Evolutionary conservation across 1,140 invertebrate genomes (phyloP).

Genomic region (Drosophila kurseongensis): DNA sequence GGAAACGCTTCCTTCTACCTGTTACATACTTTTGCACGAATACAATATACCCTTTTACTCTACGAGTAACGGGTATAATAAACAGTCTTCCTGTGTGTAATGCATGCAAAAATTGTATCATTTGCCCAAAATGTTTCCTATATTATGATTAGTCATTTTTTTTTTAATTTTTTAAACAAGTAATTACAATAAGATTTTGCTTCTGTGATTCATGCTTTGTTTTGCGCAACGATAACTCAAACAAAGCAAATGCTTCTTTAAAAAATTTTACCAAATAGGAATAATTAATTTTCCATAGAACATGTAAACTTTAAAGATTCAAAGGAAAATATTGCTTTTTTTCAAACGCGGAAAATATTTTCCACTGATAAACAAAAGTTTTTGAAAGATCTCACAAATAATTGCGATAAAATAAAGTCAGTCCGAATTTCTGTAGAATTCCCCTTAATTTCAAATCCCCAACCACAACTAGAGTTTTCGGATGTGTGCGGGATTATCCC

Average conservation of each 20-base stretch:
- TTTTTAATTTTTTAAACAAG: too few species aligned
- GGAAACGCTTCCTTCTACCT: too few species aligned
- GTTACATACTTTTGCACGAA: too few species aligned
- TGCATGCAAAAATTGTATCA: too few species aligned
- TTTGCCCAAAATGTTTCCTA: too few species aligned
- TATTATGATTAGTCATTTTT: too few species aligned
- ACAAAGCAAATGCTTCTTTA: background rate
- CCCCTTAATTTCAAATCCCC: conserved; percentile 13
- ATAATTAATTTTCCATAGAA: conserved; percentile 4
- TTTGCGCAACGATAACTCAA: background rate
- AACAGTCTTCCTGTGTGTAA: too few species aligned
- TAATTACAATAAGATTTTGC: too few species aligned
- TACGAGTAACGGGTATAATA: too few species aligned
- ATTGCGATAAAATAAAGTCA: background rate
- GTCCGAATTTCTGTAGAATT: background rate
- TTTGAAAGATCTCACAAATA: background rate
- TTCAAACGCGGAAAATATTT: background rate
- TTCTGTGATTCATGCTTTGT: background rate
- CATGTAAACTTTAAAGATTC: conserved; percentile 8
- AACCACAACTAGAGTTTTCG: background rate
- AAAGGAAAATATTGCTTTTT: background rate
- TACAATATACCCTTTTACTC: too few species aligned
- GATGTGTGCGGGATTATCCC: background rate
- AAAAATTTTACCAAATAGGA: background rate
- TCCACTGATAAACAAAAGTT: conserved; percentile 5